Base-by-base conservation (phyloP, 2,888 invertebrate species). In the Phaedon cochleariae region DNA sequence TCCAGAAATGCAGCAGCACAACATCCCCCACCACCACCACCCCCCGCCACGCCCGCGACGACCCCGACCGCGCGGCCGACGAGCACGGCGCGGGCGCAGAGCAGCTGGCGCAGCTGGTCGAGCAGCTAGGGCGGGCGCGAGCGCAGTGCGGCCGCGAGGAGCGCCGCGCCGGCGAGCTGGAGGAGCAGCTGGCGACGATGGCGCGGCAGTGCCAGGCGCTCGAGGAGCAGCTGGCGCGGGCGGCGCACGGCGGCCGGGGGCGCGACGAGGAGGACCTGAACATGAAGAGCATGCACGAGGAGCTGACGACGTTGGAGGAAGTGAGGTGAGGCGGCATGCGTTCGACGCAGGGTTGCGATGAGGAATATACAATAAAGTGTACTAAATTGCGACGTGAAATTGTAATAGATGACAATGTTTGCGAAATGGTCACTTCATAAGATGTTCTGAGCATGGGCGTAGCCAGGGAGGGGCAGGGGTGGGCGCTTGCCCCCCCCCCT, bases 301-400 rank as follows among this genome's bases (percentile, higher is more conserved):
- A 94, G 82, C 89, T 94, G 76, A 90, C 89, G 60, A 91, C 92
- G 71, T 86, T 94, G 74, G 94, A 94, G 80, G 94, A 94, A 91
- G 92, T 94, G 73, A 89, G 93, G 92, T 93, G 85, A 81, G 82
- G 29, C 17, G 31, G 21, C 17, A 20, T 51, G n/a, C n/a, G n/a
- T n/a, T n/a, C n/a, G n/a, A n/a, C n/a, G n/a, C n/a, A n/a, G n/a
- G n/a, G n/a, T n/a, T n/a, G n/a, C n/a, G n/a, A n/a, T n/a, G n/a
- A n/a, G n/a, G n/a, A n/a, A n/a, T n/a, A n/a, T n/a, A n/a, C n/a
- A n/a, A n/a, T n/a, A n/a, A n/a, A n/a, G n/a, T n/a, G n/a, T n/a
- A n/a, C n/a, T n/a, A n/a, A n/a, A n/a, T n/a, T n/a, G n/a, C n/a
- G n/a, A n/a, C n/a, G n/a, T n/a, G n/a, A n/a, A n/a, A n/a, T n/a